Evolutionary conservation across 2,113 vertebrate species (phyloP), one percentile per base, ranked within the genome.

Genomic region (Origma solitaria): DNA sequence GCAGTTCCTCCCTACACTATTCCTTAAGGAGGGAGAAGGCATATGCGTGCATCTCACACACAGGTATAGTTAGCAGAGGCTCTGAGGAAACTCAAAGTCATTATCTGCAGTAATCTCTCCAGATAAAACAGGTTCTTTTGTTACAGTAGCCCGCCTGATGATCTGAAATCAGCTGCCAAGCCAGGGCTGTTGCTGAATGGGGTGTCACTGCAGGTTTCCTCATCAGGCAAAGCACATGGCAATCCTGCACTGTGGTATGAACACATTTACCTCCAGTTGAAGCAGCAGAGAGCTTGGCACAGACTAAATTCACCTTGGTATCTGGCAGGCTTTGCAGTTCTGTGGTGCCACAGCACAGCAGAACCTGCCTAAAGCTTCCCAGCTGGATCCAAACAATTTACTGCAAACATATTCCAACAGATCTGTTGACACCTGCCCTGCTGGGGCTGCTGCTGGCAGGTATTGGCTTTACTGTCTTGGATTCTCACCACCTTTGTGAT

Each of bases 341-440:
- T 45, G 0, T 13, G 44, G n/a, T 62, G 50, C 37, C 76, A 83
- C 37, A 69, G 93, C 76, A 45, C 38, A 61, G 72, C 16, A 7
- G 40, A 83, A 91, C 37, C 37, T 87, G 65, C 58, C 62, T n/a
- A 56, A 79, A 69, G 37, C 40, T 82, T 84, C 78, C 87, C 75
- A 72, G 37, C 57, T 80, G 79, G 70, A 79, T 85, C 71, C 71
- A 76, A 90, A 82, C 8, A 14, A 56, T 45, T 61, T 49, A 37
- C n/a, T 56, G 28, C 49, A 56, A 82, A 53, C 14, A 23, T 13
- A 51, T 11, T 49, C 40, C 71, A 79, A 30, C 5, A 64, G 45
- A 64, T 37, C 2, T 72, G 65, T 49, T 0, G 15, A 35, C 35
- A 45, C 4, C 50, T 81, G 37, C 62, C 33, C 73, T 71, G 73